Percentiles rank a stretch among this genome's conserved stretches.
These are phyloP conservation scores for Grus americana DNA, from an alignment of 2,113 vertebrate genomes.

Conservation along the genomic window DNA sequence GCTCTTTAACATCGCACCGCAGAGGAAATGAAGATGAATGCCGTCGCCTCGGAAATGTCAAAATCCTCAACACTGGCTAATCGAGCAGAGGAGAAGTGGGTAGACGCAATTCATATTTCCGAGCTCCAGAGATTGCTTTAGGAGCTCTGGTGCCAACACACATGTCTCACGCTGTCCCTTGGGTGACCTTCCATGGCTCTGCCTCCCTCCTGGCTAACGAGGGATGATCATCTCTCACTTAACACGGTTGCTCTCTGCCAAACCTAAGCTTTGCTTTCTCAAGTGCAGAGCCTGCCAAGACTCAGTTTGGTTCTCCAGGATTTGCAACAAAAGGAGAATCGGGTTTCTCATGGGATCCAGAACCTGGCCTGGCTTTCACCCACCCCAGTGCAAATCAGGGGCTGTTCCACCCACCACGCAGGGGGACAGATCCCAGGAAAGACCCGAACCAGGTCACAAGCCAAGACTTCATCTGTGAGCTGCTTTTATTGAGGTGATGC, in stretches of 20 bases:
- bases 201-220: background rate
- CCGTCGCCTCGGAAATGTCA: background rate
- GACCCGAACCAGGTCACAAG: background rate
- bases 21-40: background rate
- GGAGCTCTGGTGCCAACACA: background rate
- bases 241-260: background rate
- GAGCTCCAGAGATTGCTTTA: background rate
- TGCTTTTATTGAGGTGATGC: background rate
- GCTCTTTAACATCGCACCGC: too few species aligned
- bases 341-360: background rate
- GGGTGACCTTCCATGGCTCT: background rate
- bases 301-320: background rate
- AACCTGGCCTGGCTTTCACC: background rate
- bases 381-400: rapidly evolving
- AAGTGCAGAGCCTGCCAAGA: background rate
- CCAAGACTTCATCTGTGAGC: rapidly evolving
- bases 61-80: background rate
- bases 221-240: background rate
- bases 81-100: background rate
- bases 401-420: rapidly evolving
- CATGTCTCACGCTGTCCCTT: background rate
- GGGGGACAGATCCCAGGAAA: background rate
- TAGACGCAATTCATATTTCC: background rate
- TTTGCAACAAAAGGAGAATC: background rate
- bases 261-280: background rate